Conservation (phyloP, 2,113 vertebrate species). For the Hippolais icterina region DNA sequence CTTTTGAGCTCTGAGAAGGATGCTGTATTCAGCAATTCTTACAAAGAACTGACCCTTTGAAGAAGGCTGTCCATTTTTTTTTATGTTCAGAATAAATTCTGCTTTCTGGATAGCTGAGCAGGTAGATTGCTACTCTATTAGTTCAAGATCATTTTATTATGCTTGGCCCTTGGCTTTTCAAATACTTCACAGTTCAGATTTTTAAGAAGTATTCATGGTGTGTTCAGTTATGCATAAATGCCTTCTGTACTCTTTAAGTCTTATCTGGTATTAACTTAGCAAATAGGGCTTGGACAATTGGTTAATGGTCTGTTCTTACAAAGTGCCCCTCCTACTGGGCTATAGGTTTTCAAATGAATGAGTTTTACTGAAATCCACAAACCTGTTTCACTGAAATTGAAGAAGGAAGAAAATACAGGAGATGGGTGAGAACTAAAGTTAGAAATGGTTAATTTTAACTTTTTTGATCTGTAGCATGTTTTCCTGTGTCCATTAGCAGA, state of each 20-base stretch:
- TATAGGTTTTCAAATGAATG: slow-evolving; percentile 33
- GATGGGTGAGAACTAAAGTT: slow-evolving; percentile 44
- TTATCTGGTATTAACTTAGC: slow-evolving; percentile 49
- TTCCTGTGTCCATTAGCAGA: background rate
- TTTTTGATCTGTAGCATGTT: background rate
- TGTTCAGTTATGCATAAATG: slow-evolving; percentile 5
- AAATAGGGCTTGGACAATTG: slow-evolving; percentile 9
- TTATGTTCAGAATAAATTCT: background rate
- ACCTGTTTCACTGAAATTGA: slow-evolving; percentile 7
- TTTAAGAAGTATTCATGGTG: background rate
- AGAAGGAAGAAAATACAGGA: slow-evolving; percentile 36
- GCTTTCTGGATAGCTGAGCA: background rate
- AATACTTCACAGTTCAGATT: background rate
- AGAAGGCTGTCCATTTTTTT: background rate
- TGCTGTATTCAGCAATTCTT: background rate
- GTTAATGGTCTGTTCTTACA: background rate
- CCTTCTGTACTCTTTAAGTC: background rate
- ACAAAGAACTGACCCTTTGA: background rate
- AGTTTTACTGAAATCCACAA: slow-evolving; percentile 5
- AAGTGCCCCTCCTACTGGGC: slow-evolving; percentile 27
- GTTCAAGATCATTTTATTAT: background rate
- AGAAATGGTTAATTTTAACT: background rate
- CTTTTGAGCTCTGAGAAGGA: background rate
- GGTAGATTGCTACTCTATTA: background rate
- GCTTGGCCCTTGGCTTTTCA: background rate